phyloP scores from a whole-genome alignment of 2,113 vertebrate genomes.

The Platichthys stellatus region DNA sequence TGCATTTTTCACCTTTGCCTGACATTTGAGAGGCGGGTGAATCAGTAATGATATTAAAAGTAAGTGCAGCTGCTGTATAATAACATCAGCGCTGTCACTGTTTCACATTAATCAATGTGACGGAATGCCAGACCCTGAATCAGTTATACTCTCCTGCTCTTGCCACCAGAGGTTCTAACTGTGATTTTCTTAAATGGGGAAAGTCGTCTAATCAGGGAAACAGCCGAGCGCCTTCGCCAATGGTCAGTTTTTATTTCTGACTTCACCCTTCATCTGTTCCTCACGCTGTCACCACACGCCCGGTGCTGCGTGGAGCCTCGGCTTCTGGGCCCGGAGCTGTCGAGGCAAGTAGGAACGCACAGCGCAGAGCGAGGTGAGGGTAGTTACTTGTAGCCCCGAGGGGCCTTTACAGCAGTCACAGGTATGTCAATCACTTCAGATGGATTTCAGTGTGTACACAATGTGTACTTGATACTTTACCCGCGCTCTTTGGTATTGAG shows the following conservation, averaged over 20 bases:
- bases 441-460: conserved; percentile 42
- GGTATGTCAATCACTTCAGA: conserved; percentile 27
- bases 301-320: background rate
- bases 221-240: background rate
- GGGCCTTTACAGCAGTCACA: conserved; percentile 39
- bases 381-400: conserved; percentile 58
- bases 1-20: no score
- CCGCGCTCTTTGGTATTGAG: conserved; percentile 39
- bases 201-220: background rate
- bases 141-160: background rate
- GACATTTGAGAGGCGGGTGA: background rate
- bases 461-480: conserved; percentile 45
- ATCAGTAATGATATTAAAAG: background rate
- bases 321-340: conserved; percentile 54
- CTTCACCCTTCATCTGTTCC: conserved; percentile 6
- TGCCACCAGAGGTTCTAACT: background rate
- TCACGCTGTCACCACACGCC: conserved; percentile 25
- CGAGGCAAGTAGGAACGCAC: conserved; percentile 58
- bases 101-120: background rate
- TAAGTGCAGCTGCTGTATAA: background rate
- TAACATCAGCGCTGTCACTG: background rate
- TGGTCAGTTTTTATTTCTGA: conserved; percentile 1
- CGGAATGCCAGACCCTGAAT: background rate
- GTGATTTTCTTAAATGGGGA: background rate
- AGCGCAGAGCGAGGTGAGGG: conserved; percentile 56